Conservation (phyloP, 2,797 vertebrate species). For the Pangasius krempfi region DNA sequence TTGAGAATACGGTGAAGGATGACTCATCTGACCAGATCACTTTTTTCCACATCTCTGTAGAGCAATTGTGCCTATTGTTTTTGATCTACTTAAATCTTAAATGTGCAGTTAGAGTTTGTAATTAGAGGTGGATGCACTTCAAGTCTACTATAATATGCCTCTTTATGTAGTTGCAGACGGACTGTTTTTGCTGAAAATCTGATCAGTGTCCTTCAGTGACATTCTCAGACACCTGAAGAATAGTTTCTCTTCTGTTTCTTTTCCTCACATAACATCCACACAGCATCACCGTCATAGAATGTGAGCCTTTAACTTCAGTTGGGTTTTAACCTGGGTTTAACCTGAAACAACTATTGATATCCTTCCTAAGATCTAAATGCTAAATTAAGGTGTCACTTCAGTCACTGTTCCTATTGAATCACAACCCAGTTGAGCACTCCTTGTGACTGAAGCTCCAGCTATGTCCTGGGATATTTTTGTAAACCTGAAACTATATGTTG, state of each 20-base stretch:
- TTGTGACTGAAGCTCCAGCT: too few species aligned
- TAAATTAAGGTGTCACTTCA: neutral
- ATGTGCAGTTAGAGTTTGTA: neutral
- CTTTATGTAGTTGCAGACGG: neutral
- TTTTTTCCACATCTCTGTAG: neutral
- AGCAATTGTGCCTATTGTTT: neutral
- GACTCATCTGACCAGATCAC: neutral
- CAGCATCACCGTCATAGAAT: neutral
- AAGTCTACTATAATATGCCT: neutral
- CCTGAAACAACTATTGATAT: neutral
- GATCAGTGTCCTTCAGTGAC: neutral
- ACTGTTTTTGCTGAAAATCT: neutral
- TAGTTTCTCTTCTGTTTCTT: neutral
- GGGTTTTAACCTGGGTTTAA: neutral
- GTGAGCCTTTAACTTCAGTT: neutral
- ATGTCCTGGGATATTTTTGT: neutral
- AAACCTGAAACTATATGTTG: neutral
- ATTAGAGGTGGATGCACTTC: neutral
- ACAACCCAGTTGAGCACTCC: too few species aligned
- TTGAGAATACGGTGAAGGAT: neutral
- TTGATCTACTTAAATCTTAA: conserved; percentile 1
- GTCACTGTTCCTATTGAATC: neutral
- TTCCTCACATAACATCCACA: neutral
- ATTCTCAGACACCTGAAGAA: neutral
- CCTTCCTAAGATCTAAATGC: neutral